Percentiles rank a stretch among this genome's conserved stretches.
Conservation (phyloP, 2,113 vertebrate genomes). For the Eleginops maclovinus region DNA sequence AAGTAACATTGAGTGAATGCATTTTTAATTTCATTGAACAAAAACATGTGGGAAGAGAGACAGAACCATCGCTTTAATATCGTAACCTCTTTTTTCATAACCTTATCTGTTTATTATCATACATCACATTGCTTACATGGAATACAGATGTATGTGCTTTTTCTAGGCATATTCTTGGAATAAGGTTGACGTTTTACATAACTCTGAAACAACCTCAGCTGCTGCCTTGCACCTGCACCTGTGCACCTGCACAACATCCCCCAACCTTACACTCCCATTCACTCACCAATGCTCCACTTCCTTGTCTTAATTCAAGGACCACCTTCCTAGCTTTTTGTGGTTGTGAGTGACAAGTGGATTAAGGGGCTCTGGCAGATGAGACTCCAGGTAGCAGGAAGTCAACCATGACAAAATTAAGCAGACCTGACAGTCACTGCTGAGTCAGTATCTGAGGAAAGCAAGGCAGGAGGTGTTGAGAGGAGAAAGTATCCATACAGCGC, state of each 20-base stretch:
- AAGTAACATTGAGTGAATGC: not conserved
- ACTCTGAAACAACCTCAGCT: conserved; percentile 14
- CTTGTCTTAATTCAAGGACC: conserved; percentile 58
- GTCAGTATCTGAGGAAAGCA: conserved; percentile 74
- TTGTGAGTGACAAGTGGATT: conserved; percentile 79
- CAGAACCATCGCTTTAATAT: not conserved
- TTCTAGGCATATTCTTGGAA: not conserved
- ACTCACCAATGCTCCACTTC: conserved; percentile 39
- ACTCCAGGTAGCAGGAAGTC: conserved; percentile 65
- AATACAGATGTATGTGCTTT: too few species aligned
- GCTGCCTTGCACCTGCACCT: conserved; percentile 43
- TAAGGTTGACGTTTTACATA: not conserved
- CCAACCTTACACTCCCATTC: conserved; percentile 19
- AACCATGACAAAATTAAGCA: conserved; percentile 80
- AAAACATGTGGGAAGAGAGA: not conserved
- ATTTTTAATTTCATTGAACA: conserved; percentile 2
- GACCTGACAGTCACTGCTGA: conserved; percentile 84
- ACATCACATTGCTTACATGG: not conserved
- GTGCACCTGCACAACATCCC: conserved; percentile 15
- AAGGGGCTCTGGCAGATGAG: conserved; percentile 77
- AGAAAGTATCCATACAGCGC: conserved; percentile 19
- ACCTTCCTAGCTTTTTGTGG: conserved; percentile 72
- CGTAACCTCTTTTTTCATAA: not conserved
- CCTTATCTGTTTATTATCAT: not conserved
- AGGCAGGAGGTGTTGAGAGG: conserved; percentile 48